phyloP scores from a whole-genome alignment of 2,113 vertebrate species.

The Piaya cayana region DNA sequence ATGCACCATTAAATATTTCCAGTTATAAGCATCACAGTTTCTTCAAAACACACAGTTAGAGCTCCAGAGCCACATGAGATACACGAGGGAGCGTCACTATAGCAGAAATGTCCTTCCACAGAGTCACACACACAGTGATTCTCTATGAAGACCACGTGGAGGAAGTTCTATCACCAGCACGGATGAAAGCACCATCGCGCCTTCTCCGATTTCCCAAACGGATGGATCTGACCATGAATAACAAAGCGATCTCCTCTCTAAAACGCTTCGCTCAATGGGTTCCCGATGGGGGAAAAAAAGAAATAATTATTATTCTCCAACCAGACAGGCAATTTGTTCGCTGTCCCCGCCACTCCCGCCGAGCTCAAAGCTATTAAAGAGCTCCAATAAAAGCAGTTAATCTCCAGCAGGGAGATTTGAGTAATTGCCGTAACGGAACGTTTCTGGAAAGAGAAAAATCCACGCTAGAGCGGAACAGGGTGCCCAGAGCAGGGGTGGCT shows the following conservation, averaged over 20 bases:
- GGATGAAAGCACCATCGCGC: background rate
- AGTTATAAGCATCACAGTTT: too few relatives aligned
- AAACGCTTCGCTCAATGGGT: background rate
- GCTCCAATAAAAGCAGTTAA: background rate
- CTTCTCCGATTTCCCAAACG: background rate
- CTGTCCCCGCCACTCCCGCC: background rate
- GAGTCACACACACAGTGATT: rapidly evolving
- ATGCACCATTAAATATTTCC: background rate
- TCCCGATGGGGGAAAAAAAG: background rate
- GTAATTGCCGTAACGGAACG: background rate
- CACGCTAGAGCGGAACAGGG: too few relatives aligned
- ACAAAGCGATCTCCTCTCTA: background rate
- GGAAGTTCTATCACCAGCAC: background rate
- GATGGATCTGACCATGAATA: background rate
- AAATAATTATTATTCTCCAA: background rate
- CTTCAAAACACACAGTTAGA: rapidly evolving
- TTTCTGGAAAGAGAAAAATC: background rate
- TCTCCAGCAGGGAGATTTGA: background rate
- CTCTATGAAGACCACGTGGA: background rate
- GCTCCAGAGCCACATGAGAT: background rate
- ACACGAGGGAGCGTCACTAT: rapidly evolving
- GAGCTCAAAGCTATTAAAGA: background rate
- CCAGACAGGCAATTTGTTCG: background rate
- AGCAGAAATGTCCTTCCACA: background rate
- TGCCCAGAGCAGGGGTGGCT: too few relatives aligned